Percentiles rank a stretch among this genome's conserved stretches.
These are phyloP conservation scores for Nectonema munidae DNA, from an alignment of 2,888 invertebrate genomes.

Conservation along the genomic window DNA sequence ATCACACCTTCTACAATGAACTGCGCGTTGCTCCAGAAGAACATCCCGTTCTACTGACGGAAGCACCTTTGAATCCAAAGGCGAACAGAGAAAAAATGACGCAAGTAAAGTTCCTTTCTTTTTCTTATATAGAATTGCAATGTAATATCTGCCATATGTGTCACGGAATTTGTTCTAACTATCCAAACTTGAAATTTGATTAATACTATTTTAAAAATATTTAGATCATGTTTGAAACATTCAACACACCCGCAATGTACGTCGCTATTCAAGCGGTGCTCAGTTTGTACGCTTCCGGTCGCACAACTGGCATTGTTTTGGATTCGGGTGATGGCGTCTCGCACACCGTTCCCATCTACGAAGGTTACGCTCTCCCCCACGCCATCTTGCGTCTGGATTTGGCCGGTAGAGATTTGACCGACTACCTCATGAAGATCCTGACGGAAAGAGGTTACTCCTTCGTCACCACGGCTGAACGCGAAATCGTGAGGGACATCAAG, in stretches of 20 bases:
- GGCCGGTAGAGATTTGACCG: constrained; percentile 29
- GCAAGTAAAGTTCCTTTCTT: too few relatives aligned
- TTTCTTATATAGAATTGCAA: too few relatives aligned
- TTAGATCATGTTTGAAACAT: constrained; percentile 56
- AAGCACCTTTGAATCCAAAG: constrained; percentile 69
- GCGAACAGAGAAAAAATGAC: constrained; percentile 86
- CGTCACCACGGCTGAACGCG: constrained; percentile 31
- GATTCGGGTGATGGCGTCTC: constrained; percentile 70
- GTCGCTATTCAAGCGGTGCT: constrained; percentile 70
- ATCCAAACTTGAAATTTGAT: too few relatives aligned
- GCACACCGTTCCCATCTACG: constrained; percentile 66
- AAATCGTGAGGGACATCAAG: constrained; percentile 75
- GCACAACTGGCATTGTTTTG: constrained; percentile 64
- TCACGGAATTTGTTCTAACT: too few relatives aligned
- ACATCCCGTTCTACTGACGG: constrained; percentile 62
- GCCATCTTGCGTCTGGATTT: constrained; percentile 27
- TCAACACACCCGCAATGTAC: constrained; percentile 45
- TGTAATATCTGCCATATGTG: too few relatives aligned
- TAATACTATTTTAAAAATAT: too few relatives aligned
- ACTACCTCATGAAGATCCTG: constrained; percentile 30
- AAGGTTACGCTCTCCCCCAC: constrained; percentile 31
- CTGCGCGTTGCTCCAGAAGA: constrained; percentile 75
- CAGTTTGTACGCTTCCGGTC: constrained; percentile 61
- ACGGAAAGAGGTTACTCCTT: constrained; percentile 25
- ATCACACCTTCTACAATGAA: constrained; percentile 92